Evolutionary conservation across 2,888 invertebrate species (phyloP).

Genomic region (Yponomeuta plumbellus): DNA sequence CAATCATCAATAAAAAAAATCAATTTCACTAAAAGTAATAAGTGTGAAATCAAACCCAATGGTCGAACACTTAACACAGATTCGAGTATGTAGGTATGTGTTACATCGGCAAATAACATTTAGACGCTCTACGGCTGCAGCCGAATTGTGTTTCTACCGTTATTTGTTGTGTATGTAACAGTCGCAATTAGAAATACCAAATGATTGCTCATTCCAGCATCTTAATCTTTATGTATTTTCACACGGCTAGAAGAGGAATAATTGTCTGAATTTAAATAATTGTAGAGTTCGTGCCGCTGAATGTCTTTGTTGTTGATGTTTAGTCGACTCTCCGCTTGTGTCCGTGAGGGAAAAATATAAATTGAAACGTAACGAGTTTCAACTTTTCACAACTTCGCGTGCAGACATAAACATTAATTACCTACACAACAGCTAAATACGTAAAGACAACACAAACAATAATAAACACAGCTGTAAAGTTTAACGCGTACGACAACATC

Average conservation of each 20-base stretch:
- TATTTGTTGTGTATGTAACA: slow-evolving; percentile 20
- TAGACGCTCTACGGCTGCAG: slow-evolving; percentile 14
- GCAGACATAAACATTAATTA: not conserved
- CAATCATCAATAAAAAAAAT: not conserved
- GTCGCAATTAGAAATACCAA: slow-evolving; percentile 39
- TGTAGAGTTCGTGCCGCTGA: not conserved
- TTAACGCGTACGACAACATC: slow-evolving; percentile 5
- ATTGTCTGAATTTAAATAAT: not conserved
- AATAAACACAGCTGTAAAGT: slow-evolving; percentile 8
- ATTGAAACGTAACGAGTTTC: too few relatives aligned
- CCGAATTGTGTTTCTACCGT: slow-evolving; percentile 15
- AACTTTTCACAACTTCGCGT: not conserved
- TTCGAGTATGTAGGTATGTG: slow-evolving; percentile 29
- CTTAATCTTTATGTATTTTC: slow-evolving; percentile 22
- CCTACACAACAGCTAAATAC: not conserved
- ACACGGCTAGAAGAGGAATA: slow-evolving; percentile 5
- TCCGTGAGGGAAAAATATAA: too few relatives aligned
- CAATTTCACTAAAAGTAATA: slow-evolving; percentile 12
- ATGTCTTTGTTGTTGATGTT: not conserved
- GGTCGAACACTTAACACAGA: slow-evolving; percentile 22
- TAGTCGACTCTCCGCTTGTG: too few relatives aligned
- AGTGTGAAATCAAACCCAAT: slow-evolving; percentile 14
- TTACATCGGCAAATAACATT: slow-evolving; percentile 28
- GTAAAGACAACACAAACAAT: slow-evolving; percentile 3
- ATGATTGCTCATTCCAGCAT: slow-evolving; percentile 25